These are phyloP conservation scores for Mobula birostris DNA, from an alignment of 2,113 vertebrate genomes.

Conservation along the genomic window DNA sequence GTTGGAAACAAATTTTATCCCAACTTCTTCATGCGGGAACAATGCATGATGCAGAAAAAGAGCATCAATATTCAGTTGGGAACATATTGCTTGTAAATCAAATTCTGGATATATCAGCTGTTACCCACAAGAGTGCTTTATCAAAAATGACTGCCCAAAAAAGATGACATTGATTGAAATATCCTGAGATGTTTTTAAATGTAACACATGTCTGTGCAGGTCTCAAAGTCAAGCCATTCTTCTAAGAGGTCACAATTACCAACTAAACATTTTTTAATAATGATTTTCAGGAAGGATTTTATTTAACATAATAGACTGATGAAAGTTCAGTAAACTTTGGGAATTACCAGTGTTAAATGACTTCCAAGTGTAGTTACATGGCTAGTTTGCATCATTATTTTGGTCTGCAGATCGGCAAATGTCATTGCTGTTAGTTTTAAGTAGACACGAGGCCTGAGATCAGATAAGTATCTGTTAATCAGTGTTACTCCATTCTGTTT, in stretches of 20 bases:
- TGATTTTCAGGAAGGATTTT: background rate
- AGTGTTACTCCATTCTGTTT: constrained; percentile 72
- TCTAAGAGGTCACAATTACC: background rate
- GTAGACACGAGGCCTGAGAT: constrained; percentile 56
- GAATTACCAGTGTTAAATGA: background rate
- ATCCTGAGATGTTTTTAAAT: background rate
- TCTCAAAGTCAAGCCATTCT: background rate
- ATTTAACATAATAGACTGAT: background rate
- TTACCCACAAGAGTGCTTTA: background rate
- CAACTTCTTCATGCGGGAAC: background rate
- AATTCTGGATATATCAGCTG: background rate
- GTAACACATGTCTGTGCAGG: background rate
- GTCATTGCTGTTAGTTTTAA: constrained; percentile 62
- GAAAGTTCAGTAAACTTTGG: constrained; percentile 28
- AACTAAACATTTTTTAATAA: constrained; percentile 23
- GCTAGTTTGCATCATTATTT: constrained; percentile 29
- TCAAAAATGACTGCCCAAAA: background rate
- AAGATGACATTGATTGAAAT: background rate
- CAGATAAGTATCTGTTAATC: constrained; percentile 85
- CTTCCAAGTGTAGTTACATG: background rate
- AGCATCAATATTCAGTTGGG: background rate
- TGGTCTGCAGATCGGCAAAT: constrained; percentile 49
- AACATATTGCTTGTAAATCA: background rate
- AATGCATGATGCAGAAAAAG: background rate
- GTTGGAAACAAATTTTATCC: background rate